Base-by-base conservation (phyloP, 2,888 invertebrate species). In the Thalpophila matura region DNA sequence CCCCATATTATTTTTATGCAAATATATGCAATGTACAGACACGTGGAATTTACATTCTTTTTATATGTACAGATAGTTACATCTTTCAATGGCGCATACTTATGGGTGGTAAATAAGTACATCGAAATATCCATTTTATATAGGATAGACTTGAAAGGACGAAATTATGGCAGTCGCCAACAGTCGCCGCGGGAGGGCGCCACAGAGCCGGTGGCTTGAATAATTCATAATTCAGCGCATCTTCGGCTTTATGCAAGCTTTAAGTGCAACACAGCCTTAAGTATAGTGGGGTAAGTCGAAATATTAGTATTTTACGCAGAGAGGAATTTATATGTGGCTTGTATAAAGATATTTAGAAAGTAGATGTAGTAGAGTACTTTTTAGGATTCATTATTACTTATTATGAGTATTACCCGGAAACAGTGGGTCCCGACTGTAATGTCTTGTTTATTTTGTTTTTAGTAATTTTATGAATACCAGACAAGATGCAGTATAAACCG, bases 221-320 rank as follows among this genome's bases (percentile, higher is more conserved):
- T 86, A 82, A 86, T 86, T 86, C 86, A 86, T 85, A 80, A 81
- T 80, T 80, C 74, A 59, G 50, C 70, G 70, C 80, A 69, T 79
- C 81, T 80, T 73, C 54, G 62, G 74, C 67, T 63, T 47, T 66
- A 77, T 65, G 55, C 71, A 62, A 31, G 60, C 29, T 61, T 38
- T 60, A 62, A 61, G 53, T 57, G 62, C 67, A 61, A 42, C 31
- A 31, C 24, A 16, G 22, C 31, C 6, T 31, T 33, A 1, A 35
- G 18, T 14, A 27, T 16, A 29, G 20, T 16, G 26, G 12, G 24
- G 4, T 57, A 60, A 50, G 54, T 57, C 10, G 0, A 24, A 29
- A 56, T 56, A 46, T 51, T 29, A 26, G n/a, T 22, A 22, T 50
- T 62, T 55, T 69, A 40, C 24, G 20, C 2, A 26, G 12, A 12